Evolutionary conservation across 53 echinoderm and acorn worm species (phyloP).

Genomic region (Apostichopus leukothele): DNA sequence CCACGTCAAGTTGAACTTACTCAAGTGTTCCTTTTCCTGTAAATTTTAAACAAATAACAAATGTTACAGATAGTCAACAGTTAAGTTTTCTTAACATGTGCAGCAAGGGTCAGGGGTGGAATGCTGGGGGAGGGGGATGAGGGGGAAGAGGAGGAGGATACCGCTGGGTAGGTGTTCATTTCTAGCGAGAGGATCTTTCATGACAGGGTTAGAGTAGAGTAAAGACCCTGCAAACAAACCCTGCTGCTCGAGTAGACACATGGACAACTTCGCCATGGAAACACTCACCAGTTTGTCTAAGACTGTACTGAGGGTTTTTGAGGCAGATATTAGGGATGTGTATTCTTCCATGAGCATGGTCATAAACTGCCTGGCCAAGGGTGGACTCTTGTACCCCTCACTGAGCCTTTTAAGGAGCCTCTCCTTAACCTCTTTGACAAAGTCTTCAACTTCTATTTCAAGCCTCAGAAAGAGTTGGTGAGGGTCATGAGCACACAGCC

Average conservation of each 20-base stretch:
- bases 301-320: constrained; percentile 78
- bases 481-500: constrained; percentile 90
- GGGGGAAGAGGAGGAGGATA: too few relatives aligned
- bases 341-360: constrained; percentile 99
- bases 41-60: not conserved
- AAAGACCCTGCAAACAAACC: too few relatives aligned
- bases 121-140: too few relatives aligned
- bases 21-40: constrained; percentile 96
- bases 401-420: constrained; percentile 83
- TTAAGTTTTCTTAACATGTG: too few relatives aligned
- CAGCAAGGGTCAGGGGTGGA: too few relatives aligned
- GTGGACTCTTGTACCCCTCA: constrained; percentile 78
- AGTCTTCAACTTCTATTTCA: constrained; percentile 93
- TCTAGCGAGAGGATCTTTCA: too few relatives aligned
- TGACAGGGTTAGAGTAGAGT: too few relatives aligned
- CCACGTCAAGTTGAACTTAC: constrained; percentile 97
- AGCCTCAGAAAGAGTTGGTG: constrained; percentile 92
- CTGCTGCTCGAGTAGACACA: too few relatives aligned
- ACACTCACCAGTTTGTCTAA: constrained; percentile 87
- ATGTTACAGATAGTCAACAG: not conserved
- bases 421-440: constrained; percentile 87
- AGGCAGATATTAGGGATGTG: constrained; percentile 84
- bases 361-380: constrained; percentile 93
- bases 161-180: too few relatives aligned
- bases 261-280: not conserved